phyloP scores from a whole-genome alignment of 2,797 vertebrate genomes.

The Ceryle rudis region DNA sequence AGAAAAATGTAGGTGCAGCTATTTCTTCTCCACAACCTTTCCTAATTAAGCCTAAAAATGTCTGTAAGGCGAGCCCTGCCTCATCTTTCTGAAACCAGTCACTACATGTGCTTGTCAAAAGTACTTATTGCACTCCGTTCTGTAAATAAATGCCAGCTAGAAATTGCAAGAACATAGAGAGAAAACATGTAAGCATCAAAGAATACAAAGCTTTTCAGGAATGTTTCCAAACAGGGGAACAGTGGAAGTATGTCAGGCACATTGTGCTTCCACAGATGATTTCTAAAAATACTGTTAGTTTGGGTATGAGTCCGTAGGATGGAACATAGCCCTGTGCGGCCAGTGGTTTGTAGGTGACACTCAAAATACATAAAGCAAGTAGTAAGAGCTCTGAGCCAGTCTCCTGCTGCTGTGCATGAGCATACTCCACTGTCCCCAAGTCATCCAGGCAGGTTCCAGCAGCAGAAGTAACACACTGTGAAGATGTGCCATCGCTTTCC shows the following conservation, averaged over 20 bases:
- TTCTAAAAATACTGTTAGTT: background rate
- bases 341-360: background rate
- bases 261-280: background rate
- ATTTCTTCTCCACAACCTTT: slow-evolving; percentile 20
- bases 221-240: background rate
- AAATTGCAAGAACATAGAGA: background rate
- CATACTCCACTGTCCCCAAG: background rate
- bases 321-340: background rate
- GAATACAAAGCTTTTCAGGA: background rate
- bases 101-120: slow-evolving; percentile 47
- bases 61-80: slow-evolving; percentile 35
- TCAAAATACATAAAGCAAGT: background rate
- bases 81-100: slow-evolving; percentile 48
- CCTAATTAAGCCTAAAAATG: slow-evolving; percentile 49
- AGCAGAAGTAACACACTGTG: background rate
- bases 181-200: background rate
- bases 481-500: background rate
- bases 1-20: slow-evolving; percentile 75
- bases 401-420: fast-evolving
- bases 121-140: background rate
- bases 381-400: background rate
- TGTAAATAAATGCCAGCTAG: background rate
- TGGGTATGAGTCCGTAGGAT: background rate
- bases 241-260: background rate
- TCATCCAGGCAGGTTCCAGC: background rate